phyloP scores from a whole-genome alignment of 2,888 invertebrate species.

The Cephus rjabovi region DNA sequence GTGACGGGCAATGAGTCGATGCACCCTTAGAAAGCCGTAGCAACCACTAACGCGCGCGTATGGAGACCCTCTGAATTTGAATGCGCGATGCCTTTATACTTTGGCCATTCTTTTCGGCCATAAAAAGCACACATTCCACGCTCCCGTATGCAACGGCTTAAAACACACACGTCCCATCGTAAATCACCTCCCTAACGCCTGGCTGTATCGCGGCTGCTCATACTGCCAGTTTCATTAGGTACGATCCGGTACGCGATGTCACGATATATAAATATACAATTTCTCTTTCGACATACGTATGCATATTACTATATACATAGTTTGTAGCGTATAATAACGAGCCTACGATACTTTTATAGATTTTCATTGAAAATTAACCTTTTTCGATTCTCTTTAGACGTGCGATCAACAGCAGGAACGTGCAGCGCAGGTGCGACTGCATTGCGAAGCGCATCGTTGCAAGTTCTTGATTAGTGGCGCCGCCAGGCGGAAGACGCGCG shows the following conservation, averaged over 20 bases:
- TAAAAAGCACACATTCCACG: constrained; percentile 56
- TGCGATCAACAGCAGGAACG: neutral
- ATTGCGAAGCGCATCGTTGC: neutral
- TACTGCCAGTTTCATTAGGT: constrained; percentile 30
- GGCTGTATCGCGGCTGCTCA: constrained; percentile 26
- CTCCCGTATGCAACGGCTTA: constrained; percentile 47
- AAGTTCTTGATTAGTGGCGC: neutral
- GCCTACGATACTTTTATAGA: neutral
- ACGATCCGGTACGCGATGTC: neutral
- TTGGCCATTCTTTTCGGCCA: constrained; percentile 51
- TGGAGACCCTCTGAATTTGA: constrained; percentile 55
- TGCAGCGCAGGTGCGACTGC: neutral
- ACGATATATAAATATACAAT: neutral
- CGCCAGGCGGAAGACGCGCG: neutral
- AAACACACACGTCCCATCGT: constrained; percentile 49
- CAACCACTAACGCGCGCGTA: constrained; percentile 35
- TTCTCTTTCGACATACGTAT: neutral
- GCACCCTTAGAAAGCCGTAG: constrained; percentile 45
- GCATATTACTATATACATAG: neutral
- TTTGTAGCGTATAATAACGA: neutral
- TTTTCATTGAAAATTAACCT: no score
- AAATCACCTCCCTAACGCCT: constrained; percentile 47
- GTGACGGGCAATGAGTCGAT: constrained; percentile 48
- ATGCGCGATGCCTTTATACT: constrained; percentile 53
- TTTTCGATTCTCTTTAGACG: no score